Base-by-base conservation (phyloP, 2,797 vertebrate genomes). In the Clarias pachynema region DNA sequence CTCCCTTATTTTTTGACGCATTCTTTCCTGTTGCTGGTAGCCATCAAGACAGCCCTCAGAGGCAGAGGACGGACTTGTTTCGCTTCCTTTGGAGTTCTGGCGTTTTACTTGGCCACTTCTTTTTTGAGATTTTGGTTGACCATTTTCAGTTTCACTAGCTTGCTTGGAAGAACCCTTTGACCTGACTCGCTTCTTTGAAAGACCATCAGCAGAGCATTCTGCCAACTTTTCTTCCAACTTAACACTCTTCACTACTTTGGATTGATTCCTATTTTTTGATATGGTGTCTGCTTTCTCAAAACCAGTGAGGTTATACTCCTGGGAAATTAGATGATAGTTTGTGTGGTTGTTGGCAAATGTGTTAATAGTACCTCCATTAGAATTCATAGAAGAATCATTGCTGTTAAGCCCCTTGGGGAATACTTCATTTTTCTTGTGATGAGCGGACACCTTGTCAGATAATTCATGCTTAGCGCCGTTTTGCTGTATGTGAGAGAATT, bases 1-100 rank as follows among this genome's bases (percentile, higher is more conserved):
- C 92, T 99, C 98, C 87, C 96, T 96, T 86, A 99, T 98, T 94
- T 99, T 99, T 92, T 98, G 98, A 88, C 97, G 94, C 93, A 99
- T 99, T 90, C 96, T 96, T 92, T 99, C 98, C 91, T 99, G 98
- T 92, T 99, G 98, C 66, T 97, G 97, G 91, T 97, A 98, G 85
- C 95, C 93, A 79, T 99, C 98, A 0, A 95, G 96, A 34, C 93
- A 94, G 26, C 89, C 92, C 22, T 98, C 96, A 3, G 96, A 91
- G 59, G 95, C 92, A 70, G 97, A 96, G 0, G 96, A 95, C 0
- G 96, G 95, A 90, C 94, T 94, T 0, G 89, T 88, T 65, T 99
- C 98, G 83, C 91, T 94, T 83, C 95, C 96, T 87, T 94, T 96
- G 16, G 95, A 95, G 92, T 96, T 97, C 49, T 97, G 97, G 16